Evolutionary conservation across 2,888 invertebrate species (phyloP).

Genomic region (Mechanitis mazaeus): DNA sequence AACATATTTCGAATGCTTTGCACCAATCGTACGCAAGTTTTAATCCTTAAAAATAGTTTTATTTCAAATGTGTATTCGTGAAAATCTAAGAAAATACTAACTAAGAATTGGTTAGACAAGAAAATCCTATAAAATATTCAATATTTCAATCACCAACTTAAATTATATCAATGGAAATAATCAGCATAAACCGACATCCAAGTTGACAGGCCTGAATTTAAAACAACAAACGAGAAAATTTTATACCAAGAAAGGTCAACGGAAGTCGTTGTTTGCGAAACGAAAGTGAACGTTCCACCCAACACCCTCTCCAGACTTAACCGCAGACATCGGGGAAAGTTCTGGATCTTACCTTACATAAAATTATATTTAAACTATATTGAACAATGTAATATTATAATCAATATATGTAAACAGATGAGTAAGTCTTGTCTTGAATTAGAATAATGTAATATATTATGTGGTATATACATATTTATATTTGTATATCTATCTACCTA

Average conservation of each 20-base stretch:
- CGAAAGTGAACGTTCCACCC: slow-evolving; percentile 58
- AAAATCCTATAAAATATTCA: slow-evolving; percentile 1
- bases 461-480: no score
- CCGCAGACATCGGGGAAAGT: slow-evolving; percentile 54
- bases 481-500: no score
- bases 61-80: no score
- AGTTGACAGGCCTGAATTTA: slow-evolving; percentile 4
- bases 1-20: no score
- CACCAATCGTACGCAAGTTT: no score
- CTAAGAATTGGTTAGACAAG: neutral
- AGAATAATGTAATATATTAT: no score
- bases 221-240: slow-evolving; percentile 21
- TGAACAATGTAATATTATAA: slow-evolving; percentile 8
- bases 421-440: no score
- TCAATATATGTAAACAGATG: neutral
- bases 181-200: neutral
- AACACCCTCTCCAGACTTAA: slow-evolving; percentile 37
- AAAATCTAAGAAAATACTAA: no score
- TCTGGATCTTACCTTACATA: slow-evolving; percentile 22
- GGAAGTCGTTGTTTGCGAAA: slow-evolving; percentile 37
- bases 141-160: slow-evolving; percentile 1
- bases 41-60: no score
- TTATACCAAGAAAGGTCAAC: slow-evolving; percentile 44
- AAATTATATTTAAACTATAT: slow-evolving; percentile 10
- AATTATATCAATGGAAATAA: neutral